phyloP scores from a whole-genome alignment of 2,113 vertebrate genomes.

The Atractosteus spatula region DNA sequence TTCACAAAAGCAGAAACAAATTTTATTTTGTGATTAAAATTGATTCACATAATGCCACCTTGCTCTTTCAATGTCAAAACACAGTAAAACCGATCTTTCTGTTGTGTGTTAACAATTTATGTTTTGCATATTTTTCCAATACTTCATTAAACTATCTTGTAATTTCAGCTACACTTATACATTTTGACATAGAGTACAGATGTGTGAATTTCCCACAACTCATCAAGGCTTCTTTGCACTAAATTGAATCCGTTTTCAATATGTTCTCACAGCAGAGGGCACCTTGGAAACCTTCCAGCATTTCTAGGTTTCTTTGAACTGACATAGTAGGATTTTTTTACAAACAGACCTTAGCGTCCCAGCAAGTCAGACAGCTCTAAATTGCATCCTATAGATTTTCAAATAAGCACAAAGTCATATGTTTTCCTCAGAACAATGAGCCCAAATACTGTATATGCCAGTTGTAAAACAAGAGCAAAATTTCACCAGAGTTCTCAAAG shows the following conservation, averaged over 20 bases:
- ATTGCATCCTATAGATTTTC: constrained; percentile 7
- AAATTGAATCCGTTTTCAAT: constrained; percentile 7
- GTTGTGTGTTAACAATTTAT: neutral
- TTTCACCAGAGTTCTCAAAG: too few species aligned
- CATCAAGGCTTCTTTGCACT: neutral
- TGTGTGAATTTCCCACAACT: neutral
- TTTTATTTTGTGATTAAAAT: too few species aligned
- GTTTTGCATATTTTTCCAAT: neutral
- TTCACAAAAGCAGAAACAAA: too few species aligned
- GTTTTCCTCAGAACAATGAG: neutral
- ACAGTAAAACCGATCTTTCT: too few species aligned
- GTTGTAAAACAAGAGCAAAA: too few species aligned
- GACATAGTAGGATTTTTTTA: neutral
- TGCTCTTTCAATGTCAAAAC: too few species aligned
- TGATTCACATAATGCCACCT: too few species aligned
- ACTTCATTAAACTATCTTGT: neutral
- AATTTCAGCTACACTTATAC: neutral
- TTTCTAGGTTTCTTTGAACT: neutral
- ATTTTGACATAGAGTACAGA: constrained; percentile 7
- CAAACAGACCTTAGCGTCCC: constrained; percentile 3
- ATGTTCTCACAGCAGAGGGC: constrained; percentile 2
- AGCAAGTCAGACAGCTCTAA: constrained; percentile 1
- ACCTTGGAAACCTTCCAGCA: constrained; percentile 12
- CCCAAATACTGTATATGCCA: too few species aligned
- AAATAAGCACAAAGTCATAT: constrained; percentile 7